Conservation (phyloP, 2,888 invertebrate genomes). For the Drosophila conformis region DNA sequence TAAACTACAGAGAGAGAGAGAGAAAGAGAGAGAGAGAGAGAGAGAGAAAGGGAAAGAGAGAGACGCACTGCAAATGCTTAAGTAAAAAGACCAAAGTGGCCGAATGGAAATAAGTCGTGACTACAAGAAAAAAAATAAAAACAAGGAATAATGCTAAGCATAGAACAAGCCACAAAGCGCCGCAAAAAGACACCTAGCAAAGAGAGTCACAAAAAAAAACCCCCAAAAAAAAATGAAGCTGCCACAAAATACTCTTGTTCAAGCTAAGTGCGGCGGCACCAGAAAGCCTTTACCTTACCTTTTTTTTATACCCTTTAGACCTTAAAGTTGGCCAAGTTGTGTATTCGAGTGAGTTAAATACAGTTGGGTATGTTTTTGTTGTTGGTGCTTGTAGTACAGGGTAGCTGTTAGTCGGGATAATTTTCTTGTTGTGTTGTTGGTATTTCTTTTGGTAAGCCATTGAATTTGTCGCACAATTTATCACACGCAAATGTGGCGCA, state of each 20-base stretch:
- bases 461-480: conserved; percentile 64
- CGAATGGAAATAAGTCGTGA: conserved; percentile 24
- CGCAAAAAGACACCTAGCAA: conserved; percentile 1
- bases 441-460: conserved; percentile 9
- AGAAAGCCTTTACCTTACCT: conserved; percentile 43
- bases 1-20: background rate
- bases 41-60: background rate
- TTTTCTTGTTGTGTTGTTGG: background rate
- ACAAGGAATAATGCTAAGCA: conserved; percentile 8
- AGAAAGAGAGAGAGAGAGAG: background rate
- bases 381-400: background rate
- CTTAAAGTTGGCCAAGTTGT: background rate
- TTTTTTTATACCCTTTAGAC: background rate
- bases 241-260: background rate
- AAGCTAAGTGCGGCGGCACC: conserved; percentile 35
- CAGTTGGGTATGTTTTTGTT: background rate
- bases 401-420: background rate
- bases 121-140: background rate
- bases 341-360: background rate
- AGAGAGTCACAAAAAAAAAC: background rate
- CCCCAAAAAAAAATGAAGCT: background rate
- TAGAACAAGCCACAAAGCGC: conserved; percentile 24
- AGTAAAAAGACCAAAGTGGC: conserved; percentile 16
- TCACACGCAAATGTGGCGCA: conserved; percentile 46
- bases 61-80: conserved; percentile 3